Base-by-base conservation (phyloP, 2,113 vertebrate species). In the Tetrax tetrax region DNA sequence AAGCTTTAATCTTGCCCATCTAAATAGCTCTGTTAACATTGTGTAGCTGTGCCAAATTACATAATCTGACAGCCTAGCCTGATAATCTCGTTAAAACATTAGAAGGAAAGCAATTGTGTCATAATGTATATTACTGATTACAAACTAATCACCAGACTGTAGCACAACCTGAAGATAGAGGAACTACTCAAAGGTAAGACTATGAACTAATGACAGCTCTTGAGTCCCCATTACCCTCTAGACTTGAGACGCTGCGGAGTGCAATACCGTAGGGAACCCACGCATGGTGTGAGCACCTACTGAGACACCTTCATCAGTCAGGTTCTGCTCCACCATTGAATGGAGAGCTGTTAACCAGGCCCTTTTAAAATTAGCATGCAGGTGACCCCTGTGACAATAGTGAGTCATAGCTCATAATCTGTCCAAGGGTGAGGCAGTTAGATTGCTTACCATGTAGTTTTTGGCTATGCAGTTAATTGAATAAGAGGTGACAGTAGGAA, bases 301-400 rank as follows among this genome's bases (percentile, higher is more conserved):
- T 0, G 4, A 66, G 38, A 41, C 14, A 14, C 8, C 8, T n/a
- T 56, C 27, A 29, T 28, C 41, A 27, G 8, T 28, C 38, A 31
- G 3, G 12, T 41, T 60, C 28, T 1, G 2, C 38, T 66, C 22
- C 25, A 12, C 12, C 41, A 38, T 35, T 2, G 0, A 47, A 28
- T 4, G 60, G 14, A 56, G 9, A 48, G 13, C 60, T 68, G 10
- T 15, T 43, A 43, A 54, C 9, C 24, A 47, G 5, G 16, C 21
- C 7, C 7, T 10, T 63, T 69, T 38, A 29, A 25, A 51, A 37
- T 4, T 29, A 14, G 14, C 11, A n/a, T 54, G 9, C 15, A 43
- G 45, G 31, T 54, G 45, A 35, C 47, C 25, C 41, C 10, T 2
- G 0, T 77, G 41, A 48, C 24, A 78, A 53, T 3, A 45, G 22